phyloP scores from a whole-genome alignment of 2,113 vertebrate species.

The Nematolebias whitei region DNA sequence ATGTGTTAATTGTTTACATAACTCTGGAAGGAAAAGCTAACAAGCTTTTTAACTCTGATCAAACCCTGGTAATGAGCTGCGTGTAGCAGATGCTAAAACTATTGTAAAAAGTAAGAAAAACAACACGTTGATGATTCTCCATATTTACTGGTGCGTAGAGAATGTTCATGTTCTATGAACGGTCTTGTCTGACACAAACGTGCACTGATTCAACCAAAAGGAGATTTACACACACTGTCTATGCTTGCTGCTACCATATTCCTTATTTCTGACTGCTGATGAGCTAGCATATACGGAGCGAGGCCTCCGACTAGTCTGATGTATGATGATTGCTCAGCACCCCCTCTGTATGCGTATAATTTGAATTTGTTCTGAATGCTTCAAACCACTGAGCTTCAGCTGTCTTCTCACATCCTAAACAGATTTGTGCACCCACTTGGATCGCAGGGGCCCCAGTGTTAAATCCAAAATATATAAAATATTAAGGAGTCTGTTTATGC shows the following conservation, averaged over 20 bases:
- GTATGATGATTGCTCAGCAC: slow-evolving; percentile 53
- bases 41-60: slow-evolving; percentile 12
- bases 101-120: not conserved
- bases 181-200: slow-evolving; percentile 34
- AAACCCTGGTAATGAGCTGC: slow-evolving; percentile 42
- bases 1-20: slow-evolving; percentile 45
- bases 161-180: slow-evolving; percentile 35
- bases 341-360: slow-evolving; percentile 51
- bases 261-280: slow-evolving; percentile 65
- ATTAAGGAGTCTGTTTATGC: slow-evolving; percentile 66
- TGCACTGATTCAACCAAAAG: slow-evolving; percentile 27
- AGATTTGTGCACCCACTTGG: slow-evolving; percentile 65
- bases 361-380: slow-evolving; percentile 61
- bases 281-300: slow-evolving; percentile 47
- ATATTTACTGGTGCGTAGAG: slow-evolving; percentile 7
- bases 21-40: not conserved
- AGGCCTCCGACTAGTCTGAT: slow-evolving; percentile 49
- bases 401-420: slow-evolving; percentile 49
- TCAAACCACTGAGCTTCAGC: slow-evolving; percentile 47
- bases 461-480: slow-evolving; percentile 67
- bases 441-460: slow-evolving; percentile 56
- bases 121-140: no score
- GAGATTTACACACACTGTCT: slow-evolving; percentile 46
- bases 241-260: slow-evolving; percentile 25
- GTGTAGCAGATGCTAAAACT: slow-evolving; percentile 6